Percentiles rank a stretch among this genome's conserved stretches.
Evolutionary conservation across 2,113 vertebrate genomes (phyloP).

Genomic region (Cervus canadensis): DNA sequence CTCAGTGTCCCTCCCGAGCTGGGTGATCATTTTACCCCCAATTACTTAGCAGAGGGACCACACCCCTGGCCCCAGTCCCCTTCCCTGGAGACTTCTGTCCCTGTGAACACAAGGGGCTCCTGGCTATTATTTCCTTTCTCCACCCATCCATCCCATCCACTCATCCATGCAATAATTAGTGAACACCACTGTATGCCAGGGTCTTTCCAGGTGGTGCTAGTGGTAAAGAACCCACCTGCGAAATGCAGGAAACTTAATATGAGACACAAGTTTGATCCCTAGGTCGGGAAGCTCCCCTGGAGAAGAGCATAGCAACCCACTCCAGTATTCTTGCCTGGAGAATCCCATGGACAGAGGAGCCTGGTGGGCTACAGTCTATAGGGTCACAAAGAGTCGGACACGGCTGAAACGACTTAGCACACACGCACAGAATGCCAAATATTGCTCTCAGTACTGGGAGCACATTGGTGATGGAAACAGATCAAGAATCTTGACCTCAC

Average conservation of each 20-base stretch:
- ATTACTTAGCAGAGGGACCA: background rate
- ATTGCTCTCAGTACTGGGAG: background rate
- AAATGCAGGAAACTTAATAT: background rate
- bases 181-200: background rate
- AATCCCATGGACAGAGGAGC: background rate
- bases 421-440: fast-evolving
- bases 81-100: background rate
- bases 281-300: background rate
- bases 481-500: background rate
- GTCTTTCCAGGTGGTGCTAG: background rate
- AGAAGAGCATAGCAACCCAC: background rate
- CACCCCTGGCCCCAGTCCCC: background rate
- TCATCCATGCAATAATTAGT: background rate
- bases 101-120: background rate
- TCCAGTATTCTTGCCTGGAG: background rate
- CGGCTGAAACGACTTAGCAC: background rate
- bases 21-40: background rate
- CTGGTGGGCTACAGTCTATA: background rate
- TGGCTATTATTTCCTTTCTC: background rate
- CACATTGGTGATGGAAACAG: background rate
- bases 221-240: background rate
- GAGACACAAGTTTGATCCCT: background rate
- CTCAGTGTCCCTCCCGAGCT: background rate
- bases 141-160: background rate
- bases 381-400: background rate